These are phyloP conservation scores for Glandiceps talaboti DNA, from an alignment of 53 echinoderm and acorn worm genomes.

Conservation along the genomic window DNA sequence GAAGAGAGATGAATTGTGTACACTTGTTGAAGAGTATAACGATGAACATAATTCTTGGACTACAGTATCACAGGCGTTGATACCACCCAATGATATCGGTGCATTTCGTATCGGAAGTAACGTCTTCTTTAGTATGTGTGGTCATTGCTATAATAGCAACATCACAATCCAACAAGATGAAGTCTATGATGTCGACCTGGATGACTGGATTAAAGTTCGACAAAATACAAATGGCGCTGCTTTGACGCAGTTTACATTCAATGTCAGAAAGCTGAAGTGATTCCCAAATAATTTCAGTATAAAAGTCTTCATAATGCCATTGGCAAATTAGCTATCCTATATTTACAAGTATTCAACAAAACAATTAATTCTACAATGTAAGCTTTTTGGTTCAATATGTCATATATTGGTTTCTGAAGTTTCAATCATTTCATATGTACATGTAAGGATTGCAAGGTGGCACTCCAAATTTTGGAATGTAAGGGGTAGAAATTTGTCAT, in stretches of 20 bases:
- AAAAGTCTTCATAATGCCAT: no score
- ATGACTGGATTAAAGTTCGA: conserved; percentile 19
- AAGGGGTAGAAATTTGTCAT: no score
- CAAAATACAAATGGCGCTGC: conserved; percentile 30
- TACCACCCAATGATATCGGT: conserved; percentile 27
- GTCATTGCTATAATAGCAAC: conserved; percentile 18
- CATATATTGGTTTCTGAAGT: no score
- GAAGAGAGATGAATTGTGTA: background rate
- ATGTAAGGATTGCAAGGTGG: no score
- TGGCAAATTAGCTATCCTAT: no score
- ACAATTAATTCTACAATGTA: no score
- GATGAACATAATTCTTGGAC: conserved; percentile 3
- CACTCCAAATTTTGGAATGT: no score
- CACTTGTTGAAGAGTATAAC: background rate
- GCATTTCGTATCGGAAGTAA: conserved; percentile 19
- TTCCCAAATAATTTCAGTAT: no score
- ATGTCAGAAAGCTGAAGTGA: conserved; percentile 16
- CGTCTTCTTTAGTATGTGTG: conserved; percentile 25
- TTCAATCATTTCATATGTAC: no score
- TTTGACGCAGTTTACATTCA: conserved; percentile 23
- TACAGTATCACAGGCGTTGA: conserved; percentile 14
- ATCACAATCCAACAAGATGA: conserved; percentile 7
- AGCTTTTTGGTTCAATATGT: no score
- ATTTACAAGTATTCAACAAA: no score
- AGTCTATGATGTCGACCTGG: conserved; percentile 35